A percentile compares a stretch with the other conserved stretches of the same genome.
phyloP scores from a whole-genome alignment of 2,888 invertebrate genomes.

The Parthenolecanium corni region DNA sequence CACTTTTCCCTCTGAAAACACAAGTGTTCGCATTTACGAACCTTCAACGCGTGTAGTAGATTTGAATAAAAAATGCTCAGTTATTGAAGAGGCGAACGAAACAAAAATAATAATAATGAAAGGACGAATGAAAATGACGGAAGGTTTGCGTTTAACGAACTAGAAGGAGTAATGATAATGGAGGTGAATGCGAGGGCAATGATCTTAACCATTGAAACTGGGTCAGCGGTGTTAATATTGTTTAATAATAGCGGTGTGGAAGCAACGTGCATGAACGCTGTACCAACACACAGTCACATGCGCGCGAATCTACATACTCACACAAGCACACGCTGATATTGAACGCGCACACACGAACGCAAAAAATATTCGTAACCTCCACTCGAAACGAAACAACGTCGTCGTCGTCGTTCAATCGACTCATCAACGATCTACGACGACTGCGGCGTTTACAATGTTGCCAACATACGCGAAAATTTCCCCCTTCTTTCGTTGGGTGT shows the following conservation, averaged over 20 bases:
- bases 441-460: neutral
- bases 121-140: neutral
- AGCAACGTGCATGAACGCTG: neutral
- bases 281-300: no score
- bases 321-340: neutral
- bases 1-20: no score
- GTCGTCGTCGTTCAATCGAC: neutral
- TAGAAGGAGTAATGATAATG: slow-evolving; percentile 4
- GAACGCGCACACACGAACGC: neutral
- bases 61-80: no score
- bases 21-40: no score
- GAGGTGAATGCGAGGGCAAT: slow-evolving; percentile 25
- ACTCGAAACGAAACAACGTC: no score
- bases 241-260: slow-evolving; percentile 14
- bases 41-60: no score
- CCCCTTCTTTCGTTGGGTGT: neutral
- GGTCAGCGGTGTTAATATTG: slow-evolving; percentile 24
- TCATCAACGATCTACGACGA: neutral
- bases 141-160: slow-evolving; percentile 10
- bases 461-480: neutral
- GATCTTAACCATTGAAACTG: slow-evolving; percentile 24
- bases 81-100: no score
- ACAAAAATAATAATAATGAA: no score
- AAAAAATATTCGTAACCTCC: neutral
- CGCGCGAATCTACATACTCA: neutral